phyloP scores from a whole-genome alignment of 2,113 vertebrate genomes.

The Oryctolagus cuniculus region mOryCun1.1 NC_091434.1:4532001-4532500 shows the following conservation, averaged over 20 bases:
- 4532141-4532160: accelerated
- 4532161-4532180: accelerated
- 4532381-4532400: not conserved
- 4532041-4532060: not conserved
- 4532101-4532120: not conserved
- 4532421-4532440: not conserved
- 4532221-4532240: too few relatives aligned
- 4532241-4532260: not conserved
- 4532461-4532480: accelerated
- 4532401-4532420: not conserved
- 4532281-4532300: not conserved
- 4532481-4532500: not conserved
- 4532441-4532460: not conserved
- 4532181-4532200: not conserved
- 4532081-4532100: too few relatives aligned
- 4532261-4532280: accelerated
- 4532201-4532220: not conserved
- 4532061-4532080: not conserved
- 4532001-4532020: not conserved
- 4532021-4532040: not conserved
- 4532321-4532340: not conserved
- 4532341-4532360: not conserved
- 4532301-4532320: not conserved
- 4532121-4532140: accelerated
- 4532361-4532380: not conserved